Evolutionary conservation across 1,140 invertebrate genomes (phyloP), one percentile per base, ranked within the genome.

Genomic region (Drosophila carrolli): DNA sequence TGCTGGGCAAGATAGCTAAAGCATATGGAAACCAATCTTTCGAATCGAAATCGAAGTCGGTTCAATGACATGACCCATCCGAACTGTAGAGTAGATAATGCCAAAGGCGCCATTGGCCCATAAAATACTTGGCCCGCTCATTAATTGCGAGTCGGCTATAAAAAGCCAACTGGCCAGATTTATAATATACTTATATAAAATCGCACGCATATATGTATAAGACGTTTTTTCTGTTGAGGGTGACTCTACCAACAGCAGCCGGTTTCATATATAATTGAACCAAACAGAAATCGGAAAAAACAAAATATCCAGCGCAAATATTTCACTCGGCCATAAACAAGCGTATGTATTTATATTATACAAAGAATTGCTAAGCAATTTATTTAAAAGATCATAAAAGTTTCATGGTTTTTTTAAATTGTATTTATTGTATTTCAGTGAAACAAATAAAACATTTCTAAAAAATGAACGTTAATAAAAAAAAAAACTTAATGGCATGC

Each of bases 251-350:
- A 57, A 48, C 46, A 59, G 47, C 51, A 81, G 78, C 79, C 78
- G 78, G 83, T 86, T 86, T 63, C 47, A 66, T 70, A 62, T 71
- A 50, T 89, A 89, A 88, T 88, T 83, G 80, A 73, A 59, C 19
- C 61, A 41, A 86, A 50, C 29, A 35, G 51, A 71, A 46, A 47
- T 68, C 16, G 16, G 43, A 63, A 23, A 65, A 50, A 29, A 13
- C 29, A 56, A 35, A 23, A 62, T 35, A 85, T 81, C 51, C 67
- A 51, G 61, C 67, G 62, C 48, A 70, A 63, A 77, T 78, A 85
- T 78, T 58, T 75, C 50, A 54, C 47, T 67, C 35, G 53, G 43
- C 40, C 38, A 53, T 73, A 70, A 74, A 70, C 60, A 67, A 46
- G 57, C 9, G 46, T 37, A 6, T 13, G 14, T 50, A 66, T 38